Conservation (phyloP, 2,888 invertebrate species). For the Conchocele bisecta region DNA sequence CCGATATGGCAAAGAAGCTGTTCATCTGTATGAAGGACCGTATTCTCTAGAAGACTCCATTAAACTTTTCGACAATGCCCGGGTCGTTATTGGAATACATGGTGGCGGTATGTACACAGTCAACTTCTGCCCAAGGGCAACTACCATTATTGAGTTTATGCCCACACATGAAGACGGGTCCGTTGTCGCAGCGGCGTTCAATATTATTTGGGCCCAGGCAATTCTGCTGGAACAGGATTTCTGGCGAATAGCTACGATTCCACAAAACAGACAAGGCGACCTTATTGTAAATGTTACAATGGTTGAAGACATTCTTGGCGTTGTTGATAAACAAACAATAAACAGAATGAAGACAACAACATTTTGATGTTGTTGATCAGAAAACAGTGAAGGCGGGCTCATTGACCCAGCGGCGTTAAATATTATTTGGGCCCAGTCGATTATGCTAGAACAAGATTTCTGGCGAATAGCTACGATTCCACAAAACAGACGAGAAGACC, state of each 20-base stretch:
- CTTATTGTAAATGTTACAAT: conserved; percentile 1
- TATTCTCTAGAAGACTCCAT: conserved; percentile 2
- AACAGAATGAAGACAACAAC: too few relatives aligned
- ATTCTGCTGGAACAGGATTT: conserved; percentile 22
- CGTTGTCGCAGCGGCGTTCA: conserved; percentile 15
- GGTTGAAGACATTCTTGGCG: not conserved
- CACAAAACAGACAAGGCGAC: not conserved
- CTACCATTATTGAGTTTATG: conserved; percentile 28
- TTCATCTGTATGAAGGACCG: conserved; percentile 14
- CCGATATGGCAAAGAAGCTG: not conserved
- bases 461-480: too few relatives aligned
- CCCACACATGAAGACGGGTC: conserved; percentile 20
- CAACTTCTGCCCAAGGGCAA: conserved; percentile 10
- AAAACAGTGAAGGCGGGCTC: too few relatives aligned
- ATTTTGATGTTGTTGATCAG: too few relatives aligned
- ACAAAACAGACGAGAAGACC: too few relatives aligned
- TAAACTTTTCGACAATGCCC: conserved; percentile 9
- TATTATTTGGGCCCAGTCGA: too few relatives aligned
- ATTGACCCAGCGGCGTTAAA: too few relatives aligned
- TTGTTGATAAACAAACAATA: too few relatives aligned
- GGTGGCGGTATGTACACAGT: conserved; percentile 31
- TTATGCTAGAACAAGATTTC: too few relatives aligned
- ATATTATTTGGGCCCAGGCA: conserved; percentile 23
- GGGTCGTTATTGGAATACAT: conserved; percentile 23
- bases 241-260: conserved; percentile 11